Evolutionary conservation across 2,888 invertebrate genomes (phyloP), one percentile per base, ranked within the genome.

Genomic region (Parnassius apollo): DNA sequence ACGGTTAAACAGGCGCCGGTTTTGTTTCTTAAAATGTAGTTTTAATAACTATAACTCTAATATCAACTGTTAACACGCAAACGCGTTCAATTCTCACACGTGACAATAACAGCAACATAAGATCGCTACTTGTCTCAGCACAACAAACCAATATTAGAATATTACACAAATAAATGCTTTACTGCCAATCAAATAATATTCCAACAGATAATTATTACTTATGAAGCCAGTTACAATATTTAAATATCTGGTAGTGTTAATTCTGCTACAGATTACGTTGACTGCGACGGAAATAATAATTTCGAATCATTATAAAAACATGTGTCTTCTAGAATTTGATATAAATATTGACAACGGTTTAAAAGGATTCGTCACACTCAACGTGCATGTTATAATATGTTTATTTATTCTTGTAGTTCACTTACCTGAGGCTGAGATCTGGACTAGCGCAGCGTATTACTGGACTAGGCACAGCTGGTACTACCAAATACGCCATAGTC

Each of bases 401-500:
- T 8, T 48, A 48, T 18, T 2, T 53, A 42, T 52, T 12, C 58
- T 8, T 44, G 12, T 51, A 42, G 52, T 54, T 42, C 48, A 56
- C 82, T 85, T 93, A 97, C 97, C 97, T 97, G 74, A 97, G 93
- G 80, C 97, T 97, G 51, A 97, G 93, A 88, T 98, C 98, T 1
- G 98, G 98, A 70, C 98, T 98, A 45, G 98, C 98, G 85, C 98
- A 98, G 60, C 98, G 94, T 57, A 97, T 94, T 45, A 97, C 94
- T 0, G 97, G 96, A 78, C 96, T 96, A 1, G 97, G 96, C 66
- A 96, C 96, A 35, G 98, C 96, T 11, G 99, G 99, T 7, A 98
- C 98, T 54, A 99, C 96, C 59, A 98, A 94, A 91, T 99, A 99
- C 9, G 98, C 98, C 92, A 99, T 96, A 13, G 98, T 97, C 74